Evolutionary conservation across 1,140 invertebrate genomes (phyloP).

Genomic region (Theocolax elegans): DNA sequence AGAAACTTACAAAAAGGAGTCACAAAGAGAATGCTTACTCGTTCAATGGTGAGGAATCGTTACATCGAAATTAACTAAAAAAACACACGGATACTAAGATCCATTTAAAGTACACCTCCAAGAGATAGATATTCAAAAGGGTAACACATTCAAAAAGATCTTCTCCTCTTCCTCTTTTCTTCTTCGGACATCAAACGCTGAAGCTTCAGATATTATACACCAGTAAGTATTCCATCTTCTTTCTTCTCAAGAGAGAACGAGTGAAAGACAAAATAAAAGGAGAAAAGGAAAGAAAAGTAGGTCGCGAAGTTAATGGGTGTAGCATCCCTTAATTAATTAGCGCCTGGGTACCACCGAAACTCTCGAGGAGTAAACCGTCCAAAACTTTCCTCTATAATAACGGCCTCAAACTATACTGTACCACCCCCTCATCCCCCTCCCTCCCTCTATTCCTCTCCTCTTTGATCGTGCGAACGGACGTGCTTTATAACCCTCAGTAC

Average conservation of each 20-base stretch:
- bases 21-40: neutral
- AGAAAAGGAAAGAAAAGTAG: conserved; percentile 4
- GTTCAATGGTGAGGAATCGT: conserved; percentile 17
- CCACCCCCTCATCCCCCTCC: too few relatives aligned
- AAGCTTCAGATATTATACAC: neutral
- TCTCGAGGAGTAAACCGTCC: conserved; percentile 21
- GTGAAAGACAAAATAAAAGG: neutral
- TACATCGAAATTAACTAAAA: neutral
- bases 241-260: neutral
- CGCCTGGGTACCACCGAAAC: neutral
- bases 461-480: conserved; percentile 26
- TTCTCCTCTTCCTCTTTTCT: too few relatives aligned
- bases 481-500: conserved; percentile 17
- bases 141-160: too few relatives aligned
- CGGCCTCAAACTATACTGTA: too few relatives aligned
- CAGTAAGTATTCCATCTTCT: too few relatives aligned
- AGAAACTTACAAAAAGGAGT: neutral
- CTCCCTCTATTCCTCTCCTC: too few relatives aligned
- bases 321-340: conserved; percentile 41
- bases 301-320: conserved; percentile 29
- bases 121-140: too few relatives aligned
- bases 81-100: conserved; percentile 5
- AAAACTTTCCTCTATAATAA: too few relatives aligned
- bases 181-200: conserved; percentile 16
- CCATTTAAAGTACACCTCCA: conserved; percentile 12